Evolutionary conservation across 2,113 vertebrate species (phyloP).

Genomic region (Gracilinanus agilis): DNA sequence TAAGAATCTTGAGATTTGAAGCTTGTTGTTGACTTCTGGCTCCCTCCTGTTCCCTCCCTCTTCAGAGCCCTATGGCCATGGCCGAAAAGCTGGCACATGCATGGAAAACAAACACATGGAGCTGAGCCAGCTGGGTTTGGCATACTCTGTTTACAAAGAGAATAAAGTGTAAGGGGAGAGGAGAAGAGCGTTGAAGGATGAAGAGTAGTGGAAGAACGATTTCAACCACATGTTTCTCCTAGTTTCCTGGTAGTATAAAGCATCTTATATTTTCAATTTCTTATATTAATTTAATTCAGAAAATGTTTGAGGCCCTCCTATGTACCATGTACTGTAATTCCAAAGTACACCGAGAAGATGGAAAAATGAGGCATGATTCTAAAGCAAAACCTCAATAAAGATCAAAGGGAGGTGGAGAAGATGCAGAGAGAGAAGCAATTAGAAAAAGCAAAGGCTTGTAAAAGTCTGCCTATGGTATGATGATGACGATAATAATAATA

Average conservation of each 20-base stretch:
- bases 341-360: background rate
- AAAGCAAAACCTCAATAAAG: background rate
- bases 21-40: slow-evolving; percentile 69
- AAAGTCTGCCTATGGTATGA: background rate
- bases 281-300: background rate
- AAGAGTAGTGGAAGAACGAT: background rate
- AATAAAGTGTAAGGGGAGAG: slow-evolving; percentile 65
- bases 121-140: slow-evolving; percentile 80
- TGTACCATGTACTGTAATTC: background rate
- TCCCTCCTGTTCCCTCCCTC: slow-evolving; percentile 29
- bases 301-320: background rate
- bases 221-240: background rate
- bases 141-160: slow-evolving; percentile 68
- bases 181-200: slow-evolving; percentile 26
- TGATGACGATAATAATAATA: background rate
- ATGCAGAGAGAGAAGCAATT: background rate
- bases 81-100: slow-evolving; percentile 67
- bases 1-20: slow-evolving; percentile 80
- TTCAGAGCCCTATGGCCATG: slow-evolving; percentile 63
- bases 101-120: slow-evolving; percentile 84
- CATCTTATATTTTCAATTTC: background rate
- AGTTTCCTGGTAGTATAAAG: slow-evolving; percentile 24
- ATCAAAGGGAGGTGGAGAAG: background rate
- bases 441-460: background rate
- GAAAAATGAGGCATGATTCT: background rate